phyloP scores from a whole-genome alignment of 2,113 vertebrate species.

The Oncorhynchus keta region DNA sequence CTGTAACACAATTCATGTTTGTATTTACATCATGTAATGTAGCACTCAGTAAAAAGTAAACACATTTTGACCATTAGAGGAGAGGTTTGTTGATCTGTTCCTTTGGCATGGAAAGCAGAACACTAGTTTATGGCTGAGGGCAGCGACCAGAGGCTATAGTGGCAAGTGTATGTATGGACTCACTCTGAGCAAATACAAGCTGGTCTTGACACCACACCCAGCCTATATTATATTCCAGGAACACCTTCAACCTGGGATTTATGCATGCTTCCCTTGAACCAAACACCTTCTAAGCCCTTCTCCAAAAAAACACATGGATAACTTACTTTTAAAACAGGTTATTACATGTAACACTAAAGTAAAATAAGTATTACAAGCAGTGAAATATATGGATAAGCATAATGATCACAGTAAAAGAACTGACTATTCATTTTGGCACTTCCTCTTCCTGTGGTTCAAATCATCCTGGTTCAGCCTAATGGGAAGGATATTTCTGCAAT shows the following conservation, averaged over 20 bases:
- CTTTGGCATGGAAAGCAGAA: neutral
- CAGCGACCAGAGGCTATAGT: neutral
- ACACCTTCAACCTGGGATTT: no score
- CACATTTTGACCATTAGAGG: no score
- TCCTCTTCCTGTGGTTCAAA: neutral
- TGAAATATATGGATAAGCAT: neutral
- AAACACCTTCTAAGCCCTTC: neutral
- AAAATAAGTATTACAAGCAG: neutral
- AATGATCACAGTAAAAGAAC: neutral
- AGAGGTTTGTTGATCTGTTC: no score
- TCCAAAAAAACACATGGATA: neutral
- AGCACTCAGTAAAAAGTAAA: no score
- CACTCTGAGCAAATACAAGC: neutral
- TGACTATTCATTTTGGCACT: neutral
- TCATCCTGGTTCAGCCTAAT: neutral
- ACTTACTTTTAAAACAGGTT: neutral
- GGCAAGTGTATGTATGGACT: neutral
- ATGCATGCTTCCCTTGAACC: no score
- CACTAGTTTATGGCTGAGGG: neutral
- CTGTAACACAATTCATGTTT: no score
- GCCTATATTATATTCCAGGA: no score
- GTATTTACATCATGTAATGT: no score
- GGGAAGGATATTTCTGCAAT: neutral
- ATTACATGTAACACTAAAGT: conserved; percentile 2
- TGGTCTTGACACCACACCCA: neutral